Base-by-base conservation (phyloP, 2,113 vertebrate genomes). In the Hiodon alosoides region DNA sequence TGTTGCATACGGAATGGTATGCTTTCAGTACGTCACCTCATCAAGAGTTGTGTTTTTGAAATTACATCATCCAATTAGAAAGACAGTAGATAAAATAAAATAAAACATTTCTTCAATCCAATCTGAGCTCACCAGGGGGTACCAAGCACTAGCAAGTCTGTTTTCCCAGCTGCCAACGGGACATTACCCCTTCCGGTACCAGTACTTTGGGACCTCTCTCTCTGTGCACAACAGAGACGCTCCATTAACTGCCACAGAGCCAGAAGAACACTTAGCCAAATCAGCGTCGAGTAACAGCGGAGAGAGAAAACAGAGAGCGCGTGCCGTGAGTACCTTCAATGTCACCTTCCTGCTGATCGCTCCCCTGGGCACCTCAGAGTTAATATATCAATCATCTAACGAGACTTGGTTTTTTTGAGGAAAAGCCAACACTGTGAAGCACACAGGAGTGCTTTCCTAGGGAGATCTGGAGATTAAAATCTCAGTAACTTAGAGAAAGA, bases 361-460 rank as follows among this genome's bases (percentile, higher is more conserved):
- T 76, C 53, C 17, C 51, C 46, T 6, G 67, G 2, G 5, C 47
- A 7, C 7, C 50, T 64, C 17, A 11, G 59, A 71, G 69, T 85
- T 85, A 81, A 84, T 85, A 67, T 67, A 81, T 83, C 59, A 81
- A 78, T 81, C 71, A 79, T 78, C 71, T 57, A 78, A 64, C 31
- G 55, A 52, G 51, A 52, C 48, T 50, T 7, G 76, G 76, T 65
- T 16, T 17, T n/a, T n/a, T 6, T 10, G 17, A 75, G 68, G 51
- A 11, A 59, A 58, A 75, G 31, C 14, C 31, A 7, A 3, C 11
- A 11, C 17, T 46, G 46, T 54, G 10, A 51, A 59, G 58, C 13
- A 50, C 46, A n/a, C 64, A 57, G 74, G 57, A 68, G 51, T 54
- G 17, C 4, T 11, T 59, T 5, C 31, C 52, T 6, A 0, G 7